Conservation (phyloP, 2,113 vertebrate species). For the Pseudorhombus dupliciocellatus region DNA sequence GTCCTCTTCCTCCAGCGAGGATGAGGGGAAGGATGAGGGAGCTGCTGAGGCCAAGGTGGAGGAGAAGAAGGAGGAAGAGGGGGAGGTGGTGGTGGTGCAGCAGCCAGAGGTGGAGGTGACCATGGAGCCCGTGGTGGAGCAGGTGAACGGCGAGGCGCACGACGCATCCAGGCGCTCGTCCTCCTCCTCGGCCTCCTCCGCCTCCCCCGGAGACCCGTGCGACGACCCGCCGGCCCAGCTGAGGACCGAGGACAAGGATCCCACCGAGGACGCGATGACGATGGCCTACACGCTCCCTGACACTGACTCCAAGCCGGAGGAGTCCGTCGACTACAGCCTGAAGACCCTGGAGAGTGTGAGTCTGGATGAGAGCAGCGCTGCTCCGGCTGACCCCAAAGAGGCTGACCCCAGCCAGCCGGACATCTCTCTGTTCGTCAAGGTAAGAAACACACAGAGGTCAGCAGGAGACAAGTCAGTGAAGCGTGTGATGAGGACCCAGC, state of each 20-base stretch:
- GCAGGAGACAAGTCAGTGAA: neutral
- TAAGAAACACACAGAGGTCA: slow-evolving; percentile 26
- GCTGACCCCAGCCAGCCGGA: slow-evolving; percentile 60
- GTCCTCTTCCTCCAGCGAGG: slow-evolving; percentile 65
- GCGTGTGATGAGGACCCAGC: neutral
- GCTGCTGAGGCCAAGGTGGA: neutral
- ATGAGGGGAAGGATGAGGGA: neutral
- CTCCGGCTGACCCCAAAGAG: slow-evolving; percentile 40
- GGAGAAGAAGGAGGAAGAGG: neutral
- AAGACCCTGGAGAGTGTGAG: slow-evolving; percentile 51
- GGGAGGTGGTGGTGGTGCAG: neutral
- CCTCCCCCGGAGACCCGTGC: slow-evolving; percentile 46
- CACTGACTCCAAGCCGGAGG: slow-evolving; percentile 25
- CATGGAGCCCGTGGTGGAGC: neutral
- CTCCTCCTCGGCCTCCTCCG: slow-evolving; percentile 50
- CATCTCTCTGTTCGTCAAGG: slow-evolving; percentile 78
- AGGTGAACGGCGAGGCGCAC: slow-evolving; percentile 27
- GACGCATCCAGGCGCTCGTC: slow-evolving; percentile 64
- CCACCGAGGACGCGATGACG: slow-evolving; percentile 45
- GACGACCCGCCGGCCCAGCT: slow-evolving; percentile 48
- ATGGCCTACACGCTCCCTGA: slow-evolving; percentile 45
- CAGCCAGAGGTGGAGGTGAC: slow-evolving; percentile 6
- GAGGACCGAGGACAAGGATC: slow-evolving; percentile 31
- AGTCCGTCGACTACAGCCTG: slow-evolving; percentile 63
- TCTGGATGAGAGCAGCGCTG: slow-evolving; percentile 51